phyloP scores from a whole-genome alignment of 2,113 vertebrate genomes.

The Bagarius yarrelli region DNA sequence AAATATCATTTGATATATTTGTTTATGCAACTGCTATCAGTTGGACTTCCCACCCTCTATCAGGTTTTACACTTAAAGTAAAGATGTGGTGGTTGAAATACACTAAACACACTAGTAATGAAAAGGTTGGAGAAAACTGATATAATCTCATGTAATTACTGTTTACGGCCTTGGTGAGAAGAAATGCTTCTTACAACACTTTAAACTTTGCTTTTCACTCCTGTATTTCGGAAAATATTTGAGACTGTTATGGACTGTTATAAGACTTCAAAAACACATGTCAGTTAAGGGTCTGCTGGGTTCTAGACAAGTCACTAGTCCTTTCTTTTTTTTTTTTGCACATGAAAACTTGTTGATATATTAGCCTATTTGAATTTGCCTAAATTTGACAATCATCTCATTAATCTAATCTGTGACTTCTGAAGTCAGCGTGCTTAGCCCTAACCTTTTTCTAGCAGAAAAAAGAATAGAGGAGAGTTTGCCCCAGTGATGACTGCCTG shows the following conservation, averaged over 20 bases:
- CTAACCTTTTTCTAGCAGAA: slow-evolving; percentile 20
- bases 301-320: background rate
- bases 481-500: slow-evolving; percentile 52
- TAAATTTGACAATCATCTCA: background rate
- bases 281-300: background rate
- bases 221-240: too few species aligned
- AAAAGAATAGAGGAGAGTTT: slow-evolving; percentile 45
- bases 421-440: slow-evolving; percentile 4
- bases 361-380: background rate
- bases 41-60: too few species aligned
- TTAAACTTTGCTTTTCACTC: too few species aligned
- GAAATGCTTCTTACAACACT: too few species aligned
- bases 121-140: too few species aligned
- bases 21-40: background rate
- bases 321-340: too few species aligned
- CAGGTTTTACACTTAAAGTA: background rate
- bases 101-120: background rate
- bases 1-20: background rate
- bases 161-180: too few species aligned
- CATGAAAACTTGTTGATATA: too few species aligned
- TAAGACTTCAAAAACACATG: too few species aligned
- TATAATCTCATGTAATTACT: too few species aligned
- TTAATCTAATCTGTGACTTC: background rate
- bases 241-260: too few species aligned
- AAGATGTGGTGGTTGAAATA: background rate